Conservation (phyloP, 2,113 vertebrate genomes). For the Chelonoidis abingdonii region DNA sequence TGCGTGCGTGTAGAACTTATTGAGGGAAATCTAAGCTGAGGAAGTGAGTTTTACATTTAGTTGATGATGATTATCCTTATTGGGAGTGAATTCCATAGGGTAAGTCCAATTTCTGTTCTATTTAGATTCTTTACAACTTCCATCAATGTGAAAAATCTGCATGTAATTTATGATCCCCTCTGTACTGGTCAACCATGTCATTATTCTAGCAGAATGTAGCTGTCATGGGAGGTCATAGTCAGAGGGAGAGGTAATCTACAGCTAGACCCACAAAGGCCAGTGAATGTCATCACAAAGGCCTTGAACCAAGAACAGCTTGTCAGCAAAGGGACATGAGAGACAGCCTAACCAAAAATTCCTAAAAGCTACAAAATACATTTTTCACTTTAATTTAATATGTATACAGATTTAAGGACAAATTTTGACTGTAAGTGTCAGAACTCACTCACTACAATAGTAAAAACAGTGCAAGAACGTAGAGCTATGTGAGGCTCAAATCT, state of each 20-base stretch:
- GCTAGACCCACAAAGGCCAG: fast-evolving
- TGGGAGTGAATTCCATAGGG: background rate
- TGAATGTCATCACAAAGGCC: background rate
- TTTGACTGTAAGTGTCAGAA: no score
- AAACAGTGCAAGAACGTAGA: no score
- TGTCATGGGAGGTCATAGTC: background rate
- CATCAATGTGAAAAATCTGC: background rate
- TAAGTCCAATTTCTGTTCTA: background rate
- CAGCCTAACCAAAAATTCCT: no score
- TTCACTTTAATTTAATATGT: no score
- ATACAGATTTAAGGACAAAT: no score
- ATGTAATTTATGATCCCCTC: background rate
- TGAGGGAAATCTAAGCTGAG: background rate
- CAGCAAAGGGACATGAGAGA: no score
- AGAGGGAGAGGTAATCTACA: background rate
- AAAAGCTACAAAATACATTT: no score
- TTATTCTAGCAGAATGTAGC: background rate
- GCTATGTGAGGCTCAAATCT: no score
- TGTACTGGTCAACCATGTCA: background rate
- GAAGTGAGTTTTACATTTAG: background rate
- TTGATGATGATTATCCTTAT: background rate
- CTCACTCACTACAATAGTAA: no score
- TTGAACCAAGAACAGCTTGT: no score
- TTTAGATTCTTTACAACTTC: background rate
- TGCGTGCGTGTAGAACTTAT: background rate